Conservation (phyloP, 2,797 vertebrate genomes). For the Corythornis leucogaster region DNA sequence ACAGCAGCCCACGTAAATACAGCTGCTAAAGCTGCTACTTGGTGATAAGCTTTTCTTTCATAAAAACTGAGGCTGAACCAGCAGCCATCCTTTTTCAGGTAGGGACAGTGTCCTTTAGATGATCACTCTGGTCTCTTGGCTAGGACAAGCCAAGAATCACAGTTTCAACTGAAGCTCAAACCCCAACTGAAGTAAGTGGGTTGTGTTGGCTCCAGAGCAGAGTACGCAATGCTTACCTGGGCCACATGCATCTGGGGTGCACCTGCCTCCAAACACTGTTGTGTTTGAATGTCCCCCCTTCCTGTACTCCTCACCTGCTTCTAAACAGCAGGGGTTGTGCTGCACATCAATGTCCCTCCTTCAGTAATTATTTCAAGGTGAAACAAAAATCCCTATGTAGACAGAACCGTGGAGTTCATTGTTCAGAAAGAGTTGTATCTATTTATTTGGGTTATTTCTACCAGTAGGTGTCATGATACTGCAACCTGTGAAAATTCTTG, state of each 20-base stretch:
- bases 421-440: neutral
- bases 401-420: neutral
- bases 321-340: neutral
- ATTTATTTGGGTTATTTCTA: slow-evolving; percentile 32
- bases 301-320: neutral
- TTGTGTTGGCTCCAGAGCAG: neutral
- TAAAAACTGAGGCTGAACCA: neutral
- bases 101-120: neutral
- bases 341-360: accelerated
- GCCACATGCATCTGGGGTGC: neutral
- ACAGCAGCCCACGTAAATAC: accelerated
- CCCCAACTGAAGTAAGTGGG: neutral
- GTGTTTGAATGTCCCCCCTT: too few species aligned
- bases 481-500: slow-evolving; percentile 66
- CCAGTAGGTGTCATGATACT: slow-evolving; percentile 76
- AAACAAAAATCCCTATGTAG: neutral
- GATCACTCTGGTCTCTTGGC: neutral
- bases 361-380: neutral
- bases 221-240: neutral
- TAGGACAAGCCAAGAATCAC: neutral
- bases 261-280: neutral
- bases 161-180: neutral
- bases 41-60: neutral
- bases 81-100: neutral
- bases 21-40: neutral